Evolutionary conservation across 2,113 vertebrate genomes (phyloP).

Genomic region (Cyprinus carpio): DNA sequence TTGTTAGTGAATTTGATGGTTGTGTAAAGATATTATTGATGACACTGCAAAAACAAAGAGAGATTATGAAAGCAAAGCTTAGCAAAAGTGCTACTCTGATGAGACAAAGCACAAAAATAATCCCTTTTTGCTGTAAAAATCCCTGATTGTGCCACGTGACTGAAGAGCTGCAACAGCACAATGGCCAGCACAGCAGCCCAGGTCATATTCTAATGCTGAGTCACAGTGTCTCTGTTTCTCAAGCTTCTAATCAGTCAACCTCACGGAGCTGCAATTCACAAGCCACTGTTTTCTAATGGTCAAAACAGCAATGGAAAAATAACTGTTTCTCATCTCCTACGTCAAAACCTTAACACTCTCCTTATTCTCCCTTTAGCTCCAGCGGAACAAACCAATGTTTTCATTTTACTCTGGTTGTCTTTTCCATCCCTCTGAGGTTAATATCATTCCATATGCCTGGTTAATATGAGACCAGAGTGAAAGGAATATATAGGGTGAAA

Average conservation of each 20-base stretch:
- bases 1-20: not conserved
- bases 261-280: slow-evolving; percentile 33
- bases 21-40: not conserved
- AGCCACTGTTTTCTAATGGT: slow-evolving; percentile 43
- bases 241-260: slow-evolving; percentile 31
- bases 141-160: not conserved
- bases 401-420: slow-evolving; percentile 43
- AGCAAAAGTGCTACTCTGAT: not conserved
- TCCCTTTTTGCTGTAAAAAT: not conserved
- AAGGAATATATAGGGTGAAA: not conserved
- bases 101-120: not conserved
- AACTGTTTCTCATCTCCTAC: slow-evolving; percentile 29
- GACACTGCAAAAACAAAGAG: not conserved
- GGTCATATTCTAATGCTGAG: slow-evolving; percentile 25
- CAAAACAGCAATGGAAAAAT: slow-evolving; percentile 40
- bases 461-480: slow-evolving; percentile 10
- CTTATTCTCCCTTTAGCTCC: not conserved
- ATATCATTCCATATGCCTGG: slow-evolving; percentile 24
- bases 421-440: slow-evolving; percentile 43
- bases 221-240: slow-evolving; percentile 25
- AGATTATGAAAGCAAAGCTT: not conserved
- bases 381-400: slow-evolving; percentile 50
- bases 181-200: not conserved
- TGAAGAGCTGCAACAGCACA: slow-evolving; percentile 5
- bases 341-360: slow-evolving; percentile 22